Evolutionary conservation across 2,113 vertebrate species (phyloP).

Genomic region (Agelaius phoeniceus): DNA sequence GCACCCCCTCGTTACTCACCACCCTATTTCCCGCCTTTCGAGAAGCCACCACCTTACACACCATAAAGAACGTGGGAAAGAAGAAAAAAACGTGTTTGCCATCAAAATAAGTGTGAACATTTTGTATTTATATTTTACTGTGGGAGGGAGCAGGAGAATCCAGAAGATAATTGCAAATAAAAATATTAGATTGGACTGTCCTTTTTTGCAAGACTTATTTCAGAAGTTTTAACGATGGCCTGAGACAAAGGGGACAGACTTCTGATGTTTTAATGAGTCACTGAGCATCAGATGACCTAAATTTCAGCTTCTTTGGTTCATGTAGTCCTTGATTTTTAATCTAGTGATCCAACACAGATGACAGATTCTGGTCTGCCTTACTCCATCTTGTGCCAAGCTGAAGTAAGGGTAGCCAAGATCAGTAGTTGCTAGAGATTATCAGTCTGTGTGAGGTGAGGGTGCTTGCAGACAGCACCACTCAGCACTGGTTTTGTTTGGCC

Average conservation of each 20-base stretch:
- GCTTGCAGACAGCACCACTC: neutral
- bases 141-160: conserved; percentile 16
- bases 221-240: neutral
- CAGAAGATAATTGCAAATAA: neutral
- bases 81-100: neutral
- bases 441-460: neutral
- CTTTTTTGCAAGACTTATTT: neutral
- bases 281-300: neutral
- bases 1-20: conserved; percentile 92
- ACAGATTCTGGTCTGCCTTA: conserved; percentile 12
- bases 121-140: conserved; percentile 75
- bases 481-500: neutral
- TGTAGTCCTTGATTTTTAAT: conserved; percentile 24
- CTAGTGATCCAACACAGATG: neutral
- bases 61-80: conserved; percentile 72
- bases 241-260: neutral
- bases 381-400: conserved; percentile 23
- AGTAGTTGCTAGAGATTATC: neutral
- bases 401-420: neutral
- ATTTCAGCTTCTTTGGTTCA: neutral
- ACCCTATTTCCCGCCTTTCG: conserved; percentile 92
- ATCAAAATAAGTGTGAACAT: conserved; percentile 64
- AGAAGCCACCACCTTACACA: conserved; percentile 97
- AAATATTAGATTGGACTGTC: neutral
- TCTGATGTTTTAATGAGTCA: neutral